These are phyloP conservation scores for Sialia sialis DNA, from an alignment of 2,113 vertebrate genomes.

Conservation along the genomic window DNA sequence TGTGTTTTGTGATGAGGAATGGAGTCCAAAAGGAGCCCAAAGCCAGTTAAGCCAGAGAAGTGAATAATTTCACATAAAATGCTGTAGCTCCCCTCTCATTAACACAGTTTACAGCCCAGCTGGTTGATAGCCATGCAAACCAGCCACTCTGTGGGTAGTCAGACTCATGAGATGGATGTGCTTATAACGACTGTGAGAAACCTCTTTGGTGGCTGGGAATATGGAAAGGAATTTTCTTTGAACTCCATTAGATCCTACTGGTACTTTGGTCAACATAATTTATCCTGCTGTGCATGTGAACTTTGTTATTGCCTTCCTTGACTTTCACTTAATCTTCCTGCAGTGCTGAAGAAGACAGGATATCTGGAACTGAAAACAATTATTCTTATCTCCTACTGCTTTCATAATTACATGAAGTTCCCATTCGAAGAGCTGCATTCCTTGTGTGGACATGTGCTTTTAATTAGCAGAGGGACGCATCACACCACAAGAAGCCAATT, in stretches of 20 bases:
- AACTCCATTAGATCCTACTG: not conserved
- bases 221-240: constrained; percentile 9
- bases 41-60: not conserved
- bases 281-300: not conserved
- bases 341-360: not conserved
- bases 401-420: constrained; percentile 39
- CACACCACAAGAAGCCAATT: not conserved
- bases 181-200: not conserved
- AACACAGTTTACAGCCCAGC: not conserved
- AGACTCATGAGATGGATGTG: not conserved
- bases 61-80: not conserved
- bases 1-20: not conserved
- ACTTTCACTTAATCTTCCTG: constrained; percentile 16
- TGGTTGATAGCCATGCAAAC: not conserved
- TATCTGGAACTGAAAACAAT: constrained; percentile 26
- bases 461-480: not conserved
- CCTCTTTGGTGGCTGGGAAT: not conserved
- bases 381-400: constrained; percentile 42
- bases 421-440: not conserved
- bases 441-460: not conserved
- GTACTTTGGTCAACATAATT: not conserved
- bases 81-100: not conserved
- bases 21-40: not conserved
- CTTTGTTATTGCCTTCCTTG: not conserved
- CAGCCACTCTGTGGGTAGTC: not conserved